Conservation (phyloP, 53 echinoderm and acorn worm species). For the Luidia sarsii region DNA sequence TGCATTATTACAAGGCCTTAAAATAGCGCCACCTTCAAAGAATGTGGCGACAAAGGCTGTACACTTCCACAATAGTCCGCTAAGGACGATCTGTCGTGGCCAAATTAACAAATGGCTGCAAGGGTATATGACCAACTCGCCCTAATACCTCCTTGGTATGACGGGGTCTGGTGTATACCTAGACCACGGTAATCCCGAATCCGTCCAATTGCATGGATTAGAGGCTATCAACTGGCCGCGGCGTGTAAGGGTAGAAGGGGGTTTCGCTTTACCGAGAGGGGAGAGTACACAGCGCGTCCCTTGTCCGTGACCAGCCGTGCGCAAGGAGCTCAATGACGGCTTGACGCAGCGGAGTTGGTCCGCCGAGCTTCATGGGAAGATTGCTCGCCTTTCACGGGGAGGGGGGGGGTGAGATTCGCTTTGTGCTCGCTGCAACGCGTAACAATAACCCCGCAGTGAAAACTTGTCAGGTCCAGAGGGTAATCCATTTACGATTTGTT, state of each 20-base stretch:
- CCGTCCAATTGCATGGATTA: slow-evolving; percentile 21
- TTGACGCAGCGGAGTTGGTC: slow-evolving; percentile 3
- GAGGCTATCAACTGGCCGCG: slow-evolving; percentile 12
- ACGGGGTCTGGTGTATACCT: too few species aligned
- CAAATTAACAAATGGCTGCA: slow-evolving; percentile 29
- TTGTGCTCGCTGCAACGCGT: slow-evolving; percentile 14
- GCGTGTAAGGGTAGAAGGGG: slow-evolving; percentile 3
- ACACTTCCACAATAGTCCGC: neutral
- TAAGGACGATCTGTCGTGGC: slow-evolving; percentile 6
- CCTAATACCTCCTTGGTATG: too few species aligned
- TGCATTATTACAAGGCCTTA: too few species aligned
- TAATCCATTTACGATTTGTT: slow-evolving; percentile 39
- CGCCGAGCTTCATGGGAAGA: neutral
- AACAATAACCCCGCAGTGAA: neutral
- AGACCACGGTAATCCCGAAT: slow-evolving; percentile 22
- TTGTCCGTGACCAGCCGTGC: slow-evolving; percentile 43
- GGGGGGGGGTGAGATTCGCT: slow-evolving; percentile 19
- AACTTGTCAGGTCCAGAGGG: slow-evolving; percentile 28
- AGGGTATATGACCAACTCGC: slow-evolving; percentile 6
- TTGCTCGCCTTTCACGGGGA: slow-evolving; percentile 13
- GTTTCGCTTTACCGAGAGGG: neutral
- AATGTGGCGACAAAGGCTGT: slow-evolving; percentile 28
- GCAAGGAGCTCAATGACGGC: slow-evolving; percentile 8
- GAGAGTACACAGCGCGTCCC: slow-evolving; percentile 7
- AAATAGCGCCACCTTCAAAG: too few species aligned